Conservation (phyloP, 1,140 invertebrate species). For the Neodiprion virginianus region DNA sequence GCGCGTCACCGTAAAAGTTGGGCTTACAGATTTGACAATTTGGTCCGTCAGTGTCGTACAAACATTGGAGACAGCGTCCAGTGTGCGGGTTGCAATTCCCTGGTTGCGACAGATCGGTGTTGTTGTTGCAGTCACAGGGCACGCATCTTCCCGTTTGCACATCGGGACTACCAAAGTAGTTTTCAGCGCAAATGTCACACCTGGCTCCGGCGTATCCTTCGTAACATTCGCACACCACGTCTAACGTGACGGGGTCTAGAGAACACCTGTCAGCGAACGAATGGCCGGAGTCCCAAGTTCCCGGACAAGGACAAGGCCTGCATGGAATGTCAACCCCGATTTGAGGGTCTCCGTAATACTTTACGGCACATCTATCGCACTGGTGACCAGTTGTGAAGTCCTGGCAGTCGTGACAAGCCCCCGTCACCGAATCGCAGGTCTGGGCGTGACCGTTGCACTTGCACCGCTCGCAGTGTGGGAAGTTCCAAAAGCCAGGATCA, state of each 20-base stretch:
- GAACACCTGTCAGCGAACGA: slow-evolving; percentile 89
- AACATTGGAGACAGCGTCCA: slow-evolving; percentile 88
- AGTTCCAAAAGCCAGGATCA: slow-evolving; percentile 89
- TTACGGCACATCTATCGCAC: slow-evolving; percentile 86
- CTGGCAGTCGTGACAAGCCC: slow-evolving; percentile 83
- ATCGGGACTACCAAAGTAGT: slow-evolving; percentile 89
- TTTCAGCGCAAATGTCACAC: slow-evolving; percentile 92
- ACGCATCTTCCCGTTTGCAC: slow-evolving; percentile 79
- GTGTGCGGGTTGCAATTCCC: slow-evolving; percentile 87
- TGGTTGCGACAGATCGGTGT: slow-evolving; percentile 80
- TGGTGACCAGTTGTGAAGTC: slow-evolving; percentile 82
- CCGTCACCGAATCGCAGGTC: slow-evolving; percentile 84
- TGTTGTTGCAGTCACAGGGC: slow-evolving; percentile 88
- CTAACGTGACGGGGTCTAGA: slow-evolving; percentile 78
- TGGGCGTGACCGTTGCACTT: slow-evolving; percentile 94
- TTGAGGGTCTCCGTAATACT: slow-evolving; percentile 93
- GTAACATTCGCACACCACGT: slow-evolving; percentile 89
- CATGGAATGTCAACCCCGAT: slow-evolving; percentile 85
- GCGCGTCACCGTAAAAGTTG: slow-evolving; percentile 85
- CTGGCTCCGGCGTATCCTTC: slow-evolving; percentile 81
- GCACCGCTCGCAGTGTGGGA: slow-evolving; percentile 90
- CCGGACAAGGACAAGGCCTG: slow-evolving; percentile 88
- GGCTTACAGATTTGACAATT: slow-evolving; percentile 86
- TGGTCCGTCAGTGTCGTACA: slow-evolving; percentile 88
- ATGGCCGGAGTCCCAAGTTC: slow-evolving; percentile 73